These are phyloP conservation scores for Cheilosia grossa DNA, from an alignment of 2,888 invertebrate genomes.

Conservation along the genomic window DNA sequence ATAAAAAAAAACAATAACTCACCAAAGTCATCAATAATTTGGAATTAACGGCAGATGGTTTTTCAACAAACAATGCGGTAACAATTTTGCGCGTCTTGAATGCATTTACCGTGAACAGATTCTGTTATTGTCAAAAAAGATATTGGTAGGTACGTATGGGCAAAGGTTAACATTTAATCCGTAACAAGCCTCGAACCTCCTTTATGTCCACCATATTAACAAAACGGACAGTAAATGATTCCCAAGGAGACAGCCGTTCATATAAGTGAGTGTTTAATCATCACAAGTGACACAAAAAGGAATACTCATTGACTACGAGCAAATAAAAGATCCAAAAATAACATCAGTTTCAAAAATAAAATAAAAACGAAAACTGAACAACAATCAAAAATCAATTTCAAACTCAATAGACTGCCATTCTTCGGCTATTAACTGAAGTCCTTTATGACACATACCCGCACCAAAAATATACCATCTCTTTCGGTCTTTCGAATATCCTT, in stretches of 20 bases:
- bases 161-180: constrained; percentile 36
- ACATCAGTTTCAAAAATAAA: constrained; percentile 60
- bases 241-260: constrained; percentile 30
- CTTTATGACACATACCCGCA: constrained; percentile 64
- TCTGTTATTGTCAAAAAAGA: constrained; percentile 31
- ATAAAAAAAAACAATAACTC: constrained; percentile 31
- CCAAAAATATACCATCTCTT: not conserved
- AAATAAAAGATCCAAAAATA: constrained; percentile 59
- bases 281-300: constrained; percentile 48
- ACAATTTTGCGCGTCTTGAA: constrained; percentile 55
- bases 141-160: not conserved
- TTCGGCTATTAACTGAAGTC: constrained; percentile 76
- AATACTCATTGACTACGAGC: constrained; percentile 40
- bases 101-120: constrained; percentile 53
- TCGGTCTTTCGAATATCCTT: constrained; percentile 17
- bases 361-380: constrained; percentile 74
- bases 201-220: constrained; percentile 57
- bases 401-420: constrained; percentile 76
- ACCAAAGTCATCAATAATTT: constrained; percentile 63
- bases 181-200: constrained; percentile 37
- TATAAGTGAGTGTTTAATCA: constrained; percentile 61
- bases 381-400: constrained; percentile 78
- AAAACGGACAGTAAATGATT: constrained; percentile 52
- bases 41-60: constrained; percentile 67
- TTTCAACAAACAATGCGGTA: constrained; percentile 30